Evolutionary conservation across 2,113 vertebrate species (phyloP), one percentile per base, ranked within the genome.

Genomic region (Urocolius indicus): DNA sequence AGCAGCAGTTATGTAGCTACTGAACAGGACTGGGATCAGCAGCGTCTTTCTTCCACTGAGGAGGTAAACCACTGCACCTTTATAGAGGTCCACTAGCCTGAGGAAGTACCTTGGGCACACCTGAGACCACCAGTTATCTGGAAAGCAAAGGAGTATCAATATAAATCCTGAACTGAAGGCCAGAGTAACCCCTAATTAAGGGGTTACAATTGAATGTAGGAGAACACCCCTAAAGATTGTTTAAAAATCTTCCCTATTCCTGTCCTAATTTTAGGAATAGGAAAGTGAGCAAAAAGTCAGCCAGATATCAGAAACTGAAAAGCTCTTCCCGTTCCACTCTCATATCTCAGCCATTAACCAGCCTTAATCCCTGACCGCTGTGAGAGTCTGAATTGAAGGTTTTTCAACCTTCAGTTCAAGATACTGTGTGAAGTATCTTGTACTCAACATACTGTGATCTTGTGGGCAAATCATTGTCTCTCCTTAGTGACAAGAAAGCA

Each of bases 71-170:
- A 99, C 99, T 1, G 99, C 98, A 11, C 98, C 98, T 98, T 99
- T 99, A 96, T 99, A 99, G 95, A 99, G 98, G 97, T 99, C 99
- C 45, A 99, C 98, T 83, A 99, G 98, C 89, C 98, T 99, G 95
- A 98, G 98, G 97, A 99, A 99, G 30, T 99, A 98, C 11, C 97
- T 96, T 78, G 98, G 98, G 55, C 99, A 99, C 89, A 99, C 97
- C n/a, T 98, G 98, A 96, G 98, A 99, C 99, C 99, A 99, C 99
- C 99, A 99, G 97, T 99, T 99, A 98, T 99, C 99, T 99, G 97
- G 74, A 97, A 95, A 94, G 78, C 63, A 96, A 76, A 67, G 79
- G 7, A 81, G 79, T 49, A 51, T 51, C 77, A 66, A 79, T 4
- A 72, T 4, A 66, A 78, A 88, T 71, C 34, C 45, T 74, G 16